Base-by-base conservation (phyloP, 2,888 invertebrate species). In the Cataglyphis rosenhaueri region DNA sequence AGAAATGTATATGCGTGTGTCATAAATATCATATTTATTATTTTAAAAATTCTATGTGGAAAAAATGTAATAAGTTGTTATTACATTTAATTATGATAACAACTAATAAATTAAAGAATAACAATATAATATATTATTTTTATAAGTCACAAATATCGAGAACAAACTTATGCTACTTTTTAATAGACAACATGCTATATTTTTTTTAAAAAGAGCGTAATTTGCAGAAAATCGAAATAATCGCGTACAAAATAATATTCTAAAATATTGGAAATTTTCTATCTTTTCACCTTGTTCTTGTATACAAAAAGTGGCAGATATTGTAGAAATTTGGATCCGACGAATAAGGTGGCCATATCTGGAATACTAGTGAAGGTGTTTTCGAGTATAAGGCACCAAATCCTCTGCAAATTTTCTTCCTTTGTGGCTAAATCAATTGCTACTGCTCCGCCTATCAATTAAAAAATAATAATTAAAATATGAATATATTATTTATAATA, bases 331-430 rank as follows among this genome's bases (percentile, higher is more conserved):
- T 95, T 96, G 95, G 97, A 96, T 92, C 97, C 97, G 88, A 99
- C 96, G 89, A 99, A 95, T 85, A 97, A 96, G 90, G 96, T 96
- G 25, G 98, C 98, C 97, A 99, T 98, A 87, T 98, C 98, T 48
- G 98, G 98, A 94, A 99, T 98, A 94, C 97, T 98, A 5, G 98
- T 98, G 93, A 99, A 99, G 3, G 99, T 99, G 94, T 99, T 99
- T 95, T 99, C 99, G 25, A 99, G 96, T 88, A 99, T 96, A 85
- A 98, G 95, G 89, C 97, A 98, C 96, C 98, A 97, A 85, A 99
- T 96, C 95, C 97, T 97, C 90, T 96, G 96, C 57, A 96, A 95
- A 94, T 97, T 98, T 88, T 97, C 96, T 25, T 96, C 95, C 91
- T 97, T 96, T 29, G 97, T 96, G 1, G 97, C 97, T 84, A 98